phyloP scores from a whole-genome alignment of 2,888 invertebrate genomes.

The Andrena dorsata region DNA sequence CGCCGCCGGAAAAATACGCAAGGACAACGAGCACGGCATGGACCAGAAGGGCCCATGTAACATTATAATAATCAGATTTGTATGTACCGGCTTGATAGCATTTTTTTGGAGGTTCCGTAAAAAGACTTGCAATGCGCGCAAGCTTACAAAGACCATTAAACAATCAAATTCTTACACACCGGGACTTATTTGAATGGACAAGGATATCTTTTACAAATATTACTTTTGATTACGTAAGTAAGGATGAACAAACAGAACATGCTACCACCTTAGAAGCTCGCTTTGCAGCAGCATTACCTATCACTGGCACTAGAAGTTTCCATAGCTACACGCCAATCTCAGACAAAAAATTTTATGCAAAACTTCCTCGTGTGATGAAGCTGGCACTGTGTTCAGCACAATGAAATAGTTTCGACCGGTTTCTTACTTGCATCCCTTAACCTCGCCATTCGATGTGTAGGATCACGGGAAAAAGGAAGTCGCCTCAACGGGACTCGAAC shows the following conservation, averaged over 20 bases:
- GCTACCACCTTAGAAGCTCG: background rate
- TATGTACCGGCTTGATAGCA: too few species aligned
- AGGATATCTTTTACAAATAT: background rate
- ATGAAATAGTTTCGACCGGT: background rate
- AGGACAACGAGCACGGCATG: too few species aligned
- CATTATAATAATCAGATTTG: too few species aligned
- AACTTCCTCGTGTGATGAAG: constrained; percentile 3
- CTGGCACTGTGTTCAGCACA: background rate
- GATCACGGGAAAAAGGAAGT: too few species aligned
- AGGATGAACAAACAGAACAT: constrained; percentile 1
- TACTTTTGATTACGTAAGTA: background rate
- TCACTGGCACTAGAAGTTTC: background rate
- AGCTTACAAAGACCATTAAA: background rate
- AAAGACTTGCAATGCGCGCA: constrained; percentile 1
- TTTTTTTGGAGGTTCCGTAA: background rate
- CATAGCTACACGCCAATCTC: background rate
- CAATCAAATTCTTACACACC: constrained; percentile 7
- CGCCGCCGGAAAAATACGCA: too few species aligned
- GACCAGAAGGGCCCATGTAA: too few species aligned
- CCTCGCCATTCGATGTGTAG: background rate
- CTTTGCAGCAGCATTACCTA: background rate
- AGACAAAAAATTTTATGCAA: background rate
- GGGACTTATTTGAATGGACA: constrained; percentile 4
- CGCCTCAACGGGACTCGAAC: too few species aligned
- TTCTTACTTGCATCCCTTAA: background rate